phyloP scores from a whole-genome alignment of 2,797 vertebrate species.

The Enteromius afrohamiltoni region DNA sequence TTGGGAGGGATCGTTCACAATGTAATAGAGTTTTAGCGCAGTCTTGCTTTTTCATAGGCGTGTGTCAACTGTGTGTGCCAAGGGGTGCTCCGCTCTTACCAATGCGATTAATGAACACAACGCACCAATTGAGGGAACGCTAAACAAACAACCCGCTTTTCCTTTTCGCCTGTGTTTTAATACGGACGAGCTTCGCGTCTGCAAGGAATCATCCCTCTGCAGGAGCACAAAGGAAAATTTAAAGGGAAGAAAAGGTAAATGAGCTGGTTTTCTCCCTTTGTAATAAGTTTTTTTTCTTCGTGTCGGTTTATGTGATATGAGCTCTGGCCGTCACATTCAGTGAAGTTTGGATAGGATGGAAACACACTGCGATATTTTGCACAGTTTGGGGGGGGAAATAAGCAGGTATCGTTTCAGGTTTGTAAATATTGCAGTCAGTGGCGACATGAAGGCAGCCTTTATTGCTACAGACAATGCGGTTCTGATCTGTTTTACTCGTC shows the following conservation, averaged over 20 bases:
- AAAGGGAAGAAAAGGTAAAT: conserved; percentile 60
- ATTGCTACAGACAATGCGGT: conserved; percentile 9
- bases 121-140: conserved; percentile 57
- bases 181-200: conserved; percentile 43
- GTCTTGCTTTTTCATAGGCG: conserved; percentile 62
- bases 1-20: conserved; percentile 43
- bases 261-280: conserved; percentile 51
- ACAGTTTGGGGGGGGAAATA: neutral
- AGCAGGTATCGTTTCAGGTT: conserved; percentile 30
- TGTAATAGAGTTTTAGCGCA: conserved; percentile 69
- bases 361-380: conserved; percentile 1
- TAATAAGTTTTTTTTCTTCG: conserved; percentile 43
- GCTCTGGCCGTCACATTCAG: neutral
- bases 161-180: conserved; percentile 11
- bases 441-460: neutral
- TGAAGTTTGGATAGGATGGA: conserved; percentile 9
- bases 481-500: neutral
- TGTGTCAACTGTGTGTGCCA: conserved; percentile 62
- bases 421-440: conserved; percentile 35
- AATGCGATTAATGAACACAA: conserved; percentile 71
- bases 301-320: neutral
- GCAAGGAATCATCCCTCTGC: conserved; percentile 52
- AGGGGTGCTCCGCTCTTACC: conserved; percentile 60
- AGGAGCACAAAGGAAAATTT: conserved; percentile 36
- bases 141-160: conserved; percentile 26